phyloP scores from a whole-genome alignment of 1,140 invertebrate species.

The Drosophila rhopaloa region DNA sequence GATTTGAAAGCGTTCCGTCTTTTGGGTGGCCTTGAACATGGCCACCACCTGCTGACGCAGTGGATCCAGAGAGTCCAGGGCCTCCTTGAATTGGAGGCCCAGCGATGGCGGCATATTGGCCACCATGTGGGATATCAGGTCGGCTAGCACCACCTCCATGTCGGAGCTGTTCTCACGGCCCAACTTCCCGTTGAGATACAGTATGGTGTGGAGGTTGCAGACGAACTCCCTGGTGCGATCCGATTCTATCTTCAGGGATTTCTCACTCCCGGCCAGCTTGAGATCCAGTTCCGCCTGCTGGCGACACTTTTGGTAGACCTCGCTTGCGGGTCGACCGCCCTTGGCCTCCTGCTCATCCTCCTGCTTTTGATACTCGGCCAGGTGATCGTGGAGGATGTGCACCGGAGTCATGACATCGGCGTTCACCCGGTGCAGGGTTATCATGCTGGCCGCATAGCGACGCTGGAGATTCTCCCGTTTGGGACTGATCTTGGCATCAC shows the following conservation, averaged over 20 bases:
- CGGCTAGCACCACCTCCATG: slow-evolving; percentile 26
- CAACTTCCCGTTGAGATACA: slow-evolving; percentile 41
- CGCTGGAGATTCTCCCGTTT: slow-evolving; percentile 37
- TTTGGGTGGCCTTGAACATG: neutral
- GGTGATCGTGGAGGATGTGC: slow-evolving; percentile 23
- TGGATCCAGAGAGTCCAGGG: neutral
- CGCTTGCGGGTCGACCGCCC: neutral
- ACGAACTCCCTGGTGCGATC: slow-evolving; percentile 29
- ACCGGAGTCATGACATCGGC: slow-evolving; percentile 38
- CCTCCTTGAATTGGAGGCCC: slow-evolving; percentile 2
- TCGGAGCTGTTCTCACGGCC: slow-evolving; percentile 34
- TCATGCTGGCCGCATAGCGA: slow-evolving; percentile 32
- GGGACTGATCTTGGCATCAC: slow-evolving; percentile 30
- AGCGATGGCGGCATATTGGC: slow-evolving; percentile 9
- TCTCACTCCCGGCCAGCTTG: neutral
- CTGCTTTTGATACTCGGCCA: slow-evolving; percentile 16
- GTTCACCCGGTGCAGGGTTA: slow-evolving; percentile 51
- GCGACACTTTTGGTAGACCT: slow-evolving; percentile 39
- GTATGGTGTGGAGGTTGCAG: slow-evolving; percentile 43
- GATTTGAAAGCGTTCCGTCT: slow-evolving; percentile 9
- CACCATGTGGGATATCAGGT: slow-evolving; percentile 22
- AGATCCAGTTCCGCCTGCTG: slow-evolving; percentile 50
- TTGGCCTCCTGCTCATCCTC: neutral
- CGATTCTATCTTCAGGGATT: neutral
- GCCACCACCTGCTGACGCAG: slow-evolving; percentile 11